phyloP scores from a whole-genome alignment of 2,888 invertebrate species.

The Phengaris alcon region DNA sequence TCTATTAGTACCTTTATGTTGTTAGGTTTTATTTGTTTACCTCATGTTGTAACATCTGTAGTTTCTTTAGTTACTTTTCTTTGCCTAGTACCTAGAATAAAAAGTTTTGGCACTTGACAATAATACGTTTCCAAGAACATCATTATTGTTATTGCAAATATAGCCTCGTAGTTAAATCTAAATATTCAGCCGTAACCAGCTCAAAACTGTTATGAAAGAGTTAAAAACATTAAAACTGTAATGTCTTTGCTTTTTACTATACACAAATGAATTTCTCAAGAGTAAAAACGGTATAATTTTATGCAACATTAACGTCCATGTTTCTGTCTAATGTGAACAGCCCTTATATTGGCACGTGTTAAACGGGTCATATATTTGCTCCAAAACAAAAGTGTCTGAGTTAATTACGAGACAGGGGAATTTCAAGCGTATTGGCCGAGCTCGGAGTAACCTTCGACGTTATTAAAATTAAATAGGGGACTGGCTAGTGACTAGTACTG shows the following conservation, averaged over 20 bases:
- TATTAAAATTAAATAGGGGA: conserved; percentile 15
- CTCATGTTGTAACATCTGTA: neutral
- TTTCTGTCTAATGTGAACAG: neutral
- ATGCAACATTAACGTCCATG: neutral
- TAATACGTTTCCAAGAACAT: neutral
- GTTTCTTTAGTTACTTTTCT: too few species aligned
- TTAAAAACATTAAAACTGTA: too few species aligned
- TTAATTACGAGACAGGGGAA: conserved; percentile 21
- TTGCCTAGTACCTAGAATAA: neutral
- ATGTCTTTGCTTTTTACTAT: neutral
- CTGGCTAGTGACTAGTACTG: neutral
- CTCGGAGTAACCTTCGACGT: conserved; percentile 16
- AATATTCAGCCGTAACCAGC: neutral
- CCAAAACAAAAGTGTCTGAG: conserved; percentile 18
- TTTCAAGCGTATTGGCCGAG: conserved; percentile 13
- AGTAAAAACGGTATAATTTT: neutral
- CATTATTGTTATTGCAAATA: neutral
- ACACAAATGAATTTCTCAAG: too few species aligned
- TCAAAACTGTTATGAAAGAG: neutral
- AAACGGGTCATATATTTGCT: neutral
- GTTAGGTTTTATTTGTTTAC: too few species aligned
- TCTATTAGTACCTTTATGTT: too few species aligned
- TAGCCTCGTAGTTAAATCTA: neutral
- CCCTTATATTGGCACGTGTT: neutral
- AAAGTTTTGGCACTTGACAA: too few species aligned